Percentiles rank a stretch among this genome's conserved stretches.
Conservation (phyloP, 2,113 vertebrate genomes). For the Thryonomys swinderianus region DNA sequence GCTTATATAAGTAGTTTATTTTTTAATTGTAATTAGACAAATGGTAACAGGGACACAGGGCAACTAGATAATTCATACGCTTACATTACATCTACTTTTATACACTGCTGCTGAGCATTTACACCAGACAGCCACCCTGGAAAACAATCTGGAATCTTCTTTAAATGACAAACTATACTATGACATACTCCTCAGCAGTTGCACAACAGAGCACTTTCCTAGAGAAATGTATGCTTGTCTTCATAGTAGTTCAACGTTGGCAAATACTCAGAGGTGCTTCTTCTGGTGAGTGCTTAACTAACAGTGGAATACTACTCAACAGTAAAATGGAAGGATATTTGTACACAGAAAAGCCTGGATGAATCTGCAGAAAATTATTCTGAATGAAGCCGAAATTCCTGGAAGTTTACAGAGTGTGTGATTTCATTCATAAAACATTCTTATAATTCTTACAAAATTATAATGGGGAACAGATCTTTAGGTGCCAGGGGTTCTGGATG, state of each 20-base stretch:
- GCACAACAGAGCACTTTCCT: background rate
- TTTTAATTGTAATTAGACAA: too few species aligned
- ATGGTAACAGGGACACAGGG: background rate
- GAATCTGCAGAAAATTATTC: background rate
- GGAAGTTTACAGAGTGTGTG: background rate
- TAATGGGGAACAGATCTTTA: background rate
- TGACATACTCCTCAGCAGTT: background rate
- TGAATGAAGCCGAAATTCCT: background rate
- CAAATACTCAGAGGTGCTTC: background rate
- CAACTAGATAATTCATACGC: background rate
- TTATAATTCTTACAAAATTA: background rate
- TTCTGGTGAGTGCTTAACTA: background rate
- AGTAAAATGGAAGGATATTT: background rate
- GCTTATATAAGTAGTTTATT: background rate
- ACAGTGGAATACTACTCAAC: background rate
- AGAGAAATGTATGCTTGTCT: background rate
- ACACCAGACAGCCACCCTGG: background rate
- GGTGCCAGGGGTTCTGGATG: background rate
- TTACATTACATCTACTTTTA: background rate
- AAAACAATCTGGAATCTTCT: background rate
- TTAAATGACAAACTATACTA: background rate
- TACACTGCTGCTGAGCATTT: background rate
- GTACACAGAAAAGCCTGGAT: background rate
- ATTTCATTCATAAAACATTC: background rate
- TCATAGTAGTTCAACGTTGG: background rate